These are phyloP conservation scores for Platyscapa corneri DNA, from an alignment of 1,140 invertebrate species.

Conservation along the genomic window DNA sequence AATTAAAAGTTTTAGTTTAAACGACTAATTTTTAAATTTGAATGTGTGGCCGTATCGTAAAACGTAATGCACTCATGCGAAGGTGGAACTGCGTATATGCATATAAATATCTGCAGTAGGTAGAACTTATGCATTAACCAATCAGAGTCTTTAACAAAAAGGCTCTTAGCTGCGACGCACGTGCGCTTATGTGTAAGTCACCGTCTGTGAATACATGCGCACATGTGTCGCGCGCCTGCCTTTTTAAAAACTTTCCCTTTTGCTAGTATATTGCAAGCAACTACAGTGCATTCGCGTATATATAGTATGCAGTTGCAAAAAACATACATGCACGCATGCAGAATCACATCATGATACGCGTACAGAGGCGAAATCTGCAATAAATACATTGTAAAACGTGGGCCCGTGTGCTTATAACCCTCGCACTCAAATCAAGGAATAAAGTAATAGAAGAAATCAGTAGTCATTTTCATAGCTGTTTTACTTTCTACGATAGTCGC, in stretches of 20 bases:
- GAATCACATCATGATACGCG: neutral
- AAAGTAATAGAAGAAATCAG: neutral
- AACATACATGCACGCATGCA: neutral
- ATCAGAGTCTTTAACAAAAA: constrained; percentile 7
- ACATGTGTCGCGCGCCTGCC: neutral
- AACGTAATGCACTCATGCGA: neutral
- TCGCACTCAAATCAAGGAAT: neutral
- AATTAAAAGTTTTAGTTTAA: no score
- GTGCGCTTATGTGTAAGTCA: neutral
- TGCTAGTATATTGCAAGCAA: constrained; percentile 1
- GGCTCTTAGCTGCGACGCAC: neutral
- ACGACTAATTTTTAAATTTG: neutral
- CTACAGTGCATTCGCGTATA: neutral
- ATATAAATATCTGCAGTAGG: constrained; percentile 2
- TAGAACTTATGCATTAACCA: constrained; percentile 2
- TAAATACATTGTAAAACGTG: neutral
- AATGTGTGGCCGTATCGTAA: no score
- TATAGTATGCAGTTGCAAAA: neutral
- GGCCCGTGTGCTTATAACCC: neutral
- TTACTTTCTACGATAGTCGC: neutral
- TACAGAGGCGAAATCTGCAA: neutral
- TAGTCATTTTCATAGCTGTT: neutral
- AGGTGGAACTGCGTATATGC: neutral
- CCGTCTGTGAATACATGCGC: neutral
- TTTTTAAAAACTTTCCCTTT: constrained; percentile 48